phyloP scores from a whole-genome alignment of 2,797 vertebrate species.

The Sardinella longiceps region DNA sequence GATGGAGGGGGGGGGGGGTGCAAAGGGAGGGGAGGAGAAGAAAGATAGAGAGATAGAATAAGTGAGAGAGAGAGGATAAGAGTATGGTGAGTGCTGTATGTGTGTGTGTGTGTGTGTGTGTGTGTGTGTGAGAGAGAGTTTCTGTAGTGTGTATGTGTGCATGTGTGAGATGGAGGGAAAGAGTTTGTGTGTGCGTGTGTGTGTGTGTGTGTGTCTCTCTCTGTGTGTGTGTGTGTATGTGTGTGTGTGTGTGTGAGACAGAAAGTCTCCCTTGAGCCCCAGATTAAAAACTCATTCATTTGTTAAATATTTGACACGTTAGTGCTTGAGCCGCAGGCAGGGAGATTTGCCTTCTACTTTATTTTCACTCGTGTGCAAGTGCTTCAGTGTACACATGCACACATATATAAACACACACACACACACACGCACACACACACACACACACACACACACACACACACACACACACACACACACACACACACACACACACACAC shows the following conservation, averaged over 20 bases:
- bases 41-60: conserved; percentile 15
- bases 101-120: background rate
- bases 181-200: background rate
- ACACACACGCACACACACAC: conserved; percentile 66
- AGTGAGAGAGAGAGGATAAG: background rate
- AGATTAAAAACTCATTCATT: conserved; percentile 83
- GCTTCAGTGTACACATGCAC: conserved; percentile 62
- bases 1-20: conserved; percentile 53
- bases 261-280: conserved; percentile 71
- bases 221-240: background rate
- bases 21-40: background rate
- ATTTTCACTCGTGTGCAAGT: conserved; percentile 77
- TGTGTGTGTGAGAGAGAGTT: background rate
- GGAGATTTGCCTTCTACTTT: conserved; percentile 71
- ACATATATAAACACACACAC: conserved; percentile 67
- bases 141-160: background rate
- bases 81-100: background rate
- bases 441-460: conserved; percentile 43
- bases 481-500: conserved; percentile 1
- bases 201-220: background rate
- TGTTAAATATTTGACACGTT: conserved; percentile 82
- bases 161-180: background rate
- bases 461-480: conserved; percentile 15
- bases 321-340: conserved; percentile 72
- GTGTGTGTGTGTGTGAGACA: conserved; percentile 41